Percentiles rank a stretch among this genome's conserved stretches.
phyloP scores from a whole-genome alignment of 2,113 vertebrate genomes.

The Crypturellus undulatus region DNA sequence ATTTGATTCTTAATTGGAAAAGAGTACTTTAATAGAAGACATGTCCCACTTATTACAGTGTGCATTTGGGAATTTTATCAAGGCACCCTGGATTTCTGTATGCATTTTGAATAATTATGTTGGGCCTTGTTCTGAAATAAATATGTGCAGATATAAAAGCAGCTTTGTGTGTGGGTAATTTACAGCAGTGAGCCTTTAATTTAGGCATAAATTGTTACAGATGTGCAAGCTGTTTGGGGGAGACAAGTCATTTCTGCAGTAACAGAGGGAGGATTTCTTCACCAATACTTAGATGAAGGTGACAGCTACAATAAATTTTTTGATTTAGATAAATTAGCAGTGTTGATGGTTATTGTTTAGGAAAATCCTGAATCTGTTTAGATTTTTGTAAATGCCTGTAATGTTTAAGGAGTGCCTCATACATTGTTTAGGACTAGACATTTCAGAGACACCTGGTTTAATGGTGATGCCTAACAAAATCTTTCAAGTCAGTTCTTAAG shows the following conservation, averaged over 20 bases:
- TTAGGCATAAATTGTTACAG: neutral
- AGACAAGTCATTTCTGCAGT: constrained; percentile 14
- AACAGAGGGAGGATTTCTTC: constrained; percentile 24
- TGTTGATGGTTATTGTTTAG: neutral
- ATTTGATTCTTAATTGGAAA: neutral
- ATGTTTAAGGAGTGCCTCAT: neutral
- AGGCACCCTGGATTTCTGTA: neutral
- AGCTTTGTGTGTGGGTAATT: neutral
- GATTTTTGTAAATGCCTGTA: neutral
- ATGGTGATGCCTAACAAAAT: neutral
- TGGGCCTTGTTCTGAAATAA: neutral
- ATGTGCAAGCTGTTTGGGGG: neutral
- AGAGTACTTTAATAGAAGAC: neutral
- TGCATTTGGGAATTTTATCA: neutral
- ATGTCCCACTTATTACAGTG: neutral
- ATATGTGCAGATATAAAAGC: neutral
- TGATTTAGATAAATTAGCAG: neutral
- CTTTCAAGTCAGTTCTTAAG: neutral
- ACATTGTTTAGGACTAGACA: neutral
- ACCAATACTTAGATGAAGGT: neutral
- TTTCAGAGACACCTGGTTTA: neutral
- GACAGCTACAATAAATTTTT: neutral
- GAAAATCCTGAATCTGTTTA: neutral
- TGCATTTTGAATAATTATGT: neutral
- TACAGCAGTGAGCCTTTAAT: neutral